A percentile compares a stretch with the other conserved stretches of the same genome.
Conservation (phyloP, 2,113 vertebrate species). For the Hydrolagus affinis region DNA sequence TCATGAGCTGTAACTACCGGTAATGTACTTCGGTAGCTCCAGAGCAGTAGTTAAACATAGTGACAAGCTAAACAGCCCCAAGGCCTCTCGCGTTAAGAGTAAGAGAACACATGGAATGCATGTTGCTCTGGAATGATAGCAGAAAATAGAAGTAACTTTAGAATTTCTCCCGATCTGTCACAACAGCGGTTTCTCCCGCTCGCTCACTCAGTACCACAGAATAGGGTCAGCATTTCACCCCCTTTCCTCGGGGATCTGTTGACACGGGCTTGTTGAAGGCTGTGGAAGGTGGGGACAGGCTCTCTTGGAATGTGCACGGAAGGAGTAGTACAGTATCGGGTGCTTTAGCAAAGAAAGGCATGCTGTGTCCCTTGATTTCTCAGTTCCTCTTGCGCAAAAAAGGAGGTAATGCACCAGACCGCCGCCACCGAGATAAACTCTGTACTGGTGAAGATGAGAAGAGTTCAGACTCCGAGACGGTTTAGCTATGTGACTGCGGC, state of each 20-base stretch:
- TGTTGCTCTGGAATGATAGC: slow-evolving; percentile 17
- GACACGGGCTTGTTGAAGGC: not conserved
- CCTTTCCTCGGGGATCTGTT: not conserved
- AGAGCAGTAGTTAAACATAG: slow-evolving; percentile 65
- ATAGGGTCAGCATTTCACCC: not conserved
- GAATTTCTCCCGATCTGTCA: slow-evolving; percentile 16
- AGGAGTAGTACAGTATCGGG: not conserved
- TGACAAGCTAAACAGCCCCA: slow-evolving; percentile 63
- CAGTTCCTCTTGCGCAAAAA: no score
- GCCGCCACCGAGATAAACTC: no score
- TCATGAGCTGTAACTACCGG: slow-evolving; percentile 76
- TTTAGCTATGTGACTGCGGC: not conserved
- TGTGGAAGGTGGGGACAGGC: no score
- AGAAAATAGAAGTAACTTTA: slow-evolving; percentile 24
- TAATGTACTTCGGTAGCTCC: slow-evolving; percentile 76
- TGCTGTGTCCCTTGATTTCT: no score
- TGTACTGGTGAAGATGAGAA: not conserved
- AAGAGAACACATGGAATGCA: slow-evolving; percentile 37
- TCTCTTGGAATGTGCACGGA: not conserved
- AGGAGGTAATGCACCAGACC: no score
- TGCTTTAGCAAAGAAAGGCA: no score
- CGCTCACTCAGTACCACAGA: not conserved
- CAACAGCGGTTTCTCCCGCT: not conserved
- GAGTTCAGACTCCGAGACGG: not conserved
- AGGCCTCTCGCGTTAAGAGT: slow-evolving; percentile 39